Evolutionary conservation across 2,888 invertebrate genomes (phyloP), one percentile per base, ranked within the genome.

Genomic region (Tiphia femorata): DNA sequence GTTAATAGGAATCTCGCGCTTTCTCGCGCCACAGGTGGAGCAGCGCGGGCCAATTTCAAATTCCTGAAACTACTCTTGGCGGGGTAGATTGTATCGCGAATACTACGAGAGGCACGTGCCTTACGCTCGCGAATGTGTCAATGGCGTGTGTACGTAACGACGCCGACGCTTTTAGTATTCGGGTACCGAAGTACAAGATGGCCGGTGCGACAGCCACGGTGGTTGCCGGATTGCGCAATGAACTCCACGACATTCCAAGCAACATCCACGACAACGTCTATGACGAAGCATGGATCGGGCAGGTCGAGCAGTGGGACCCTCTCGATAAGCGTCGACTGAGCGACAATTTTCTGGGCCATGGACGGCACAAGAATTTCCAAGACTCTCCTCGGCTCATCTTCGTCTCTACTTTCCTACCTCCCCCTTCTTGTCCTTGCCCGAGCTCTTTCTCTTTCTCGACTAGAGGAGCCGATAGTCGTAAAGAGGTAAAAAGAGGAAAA

Each of bases 311-410:
- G n/a, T n/a, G n/a, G n/a, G n/a, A n/a, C n/a, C n/a, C n/a, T n/a
- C n/a, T n/a, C n/a, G n/a, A n/a, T n/a, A n/a, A n/a, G n/a, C n/a
- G n/a, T n/a, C n/a, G n/a, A n/a, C n/a, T n/a, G n/a, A n/a, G n/a
- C n/a, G n/a, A n/a, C n/a, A n/a, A n/a, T 51, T 62, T 77, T 75
- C 66, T 76, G 73, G 75, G 78, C 75, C 78, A 79, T 67, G 76
- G 77, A 70, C 77, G 66, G 70, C 56, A 52, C 50, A n/a, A 33
- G 12, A 4, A 33, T n/a, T 10, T 2, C 33, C 5, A 4, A 21
- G 40, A 40, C 40, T 40, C 21, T 40, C 21, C 40, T 12, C 12
- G 8, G n/a, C 30, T 2, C 6, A n/a, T n/a, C 30, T n/a, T 5
- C 4, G 3, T n/a, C 30, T 30, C 8, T n/a, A 0, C 1, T 7